These are phyloP conservation scores for Eretmocerus hayati DNA, from an alignment of 2,888 invertebrate species.

Conservation along the genomic window DNA sequence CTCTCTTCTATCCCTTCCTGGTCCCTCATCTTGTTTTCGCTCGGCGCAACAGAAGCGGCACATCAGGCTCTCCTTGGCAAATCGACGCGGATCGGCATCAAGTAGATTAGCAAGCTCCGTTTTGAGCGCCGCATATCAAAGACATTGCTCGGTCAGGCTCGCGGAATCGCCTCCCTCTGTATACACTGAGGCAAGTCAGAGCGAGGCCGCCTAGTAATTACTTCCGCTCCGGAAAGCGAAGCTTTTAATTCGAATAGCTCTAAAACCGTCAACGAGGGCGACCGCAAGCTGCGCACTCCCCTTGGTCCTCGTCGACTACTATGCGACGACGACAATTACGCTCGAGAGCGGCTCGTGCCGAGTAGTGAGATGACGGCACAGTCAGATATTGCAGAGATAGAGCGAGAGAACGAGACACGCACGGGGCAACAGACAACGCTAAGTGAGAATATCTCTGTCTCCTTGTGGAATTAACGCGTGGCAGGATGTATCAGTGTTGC, in stretches of 20 bases:
- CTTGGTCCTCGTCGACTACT: no score
- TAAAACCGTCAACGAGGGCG: slow-evolving; percentile 20
- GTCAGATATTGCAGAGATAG: no score
- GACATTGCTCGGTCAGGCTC: neutral
- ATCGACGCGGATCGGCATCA: slow-evolving; percentile 16
- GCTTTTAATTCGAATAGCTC: slow-evolving; percentile 34
- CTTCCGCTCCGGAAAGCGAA: slow-evolving; percentile 26
- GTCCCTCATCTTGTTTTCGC: neutral
- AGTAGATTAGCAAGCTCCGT: slow-evolving; percentile 15
- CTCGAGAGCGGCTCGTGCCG: slow-evolving; percentile 12
- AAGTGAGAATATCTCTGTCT: slow-evolving; percentile 20
- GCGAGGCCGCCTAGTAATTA: slow-evolving; percentile 25
- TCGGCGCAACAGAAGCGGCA: no score
- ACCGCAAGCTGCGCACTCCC: slow-evolving; percentile 9
- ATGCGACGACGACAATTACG: slow-evolving; percentile 40
- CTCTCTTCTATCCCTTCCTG: neutral
- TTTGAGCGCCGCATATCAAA: slow-evolving; percentile 19
- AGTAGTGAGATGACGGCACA: no score
- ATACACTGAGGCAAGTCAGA: neutral
- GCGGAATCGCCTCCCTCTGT: slow-evolving; percentile 1
- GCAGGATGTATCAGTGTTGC: neutral
- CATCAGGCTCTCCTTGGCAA: no score
- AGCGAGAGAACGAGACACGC: no score
- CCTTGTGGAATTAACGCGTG: neutral
- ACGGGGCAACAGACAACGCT: slow-evolving; percentile 20